Base-by-base conservation (phyloP, 2,113 vertebrate species). In the Chionis minor region DNA sequence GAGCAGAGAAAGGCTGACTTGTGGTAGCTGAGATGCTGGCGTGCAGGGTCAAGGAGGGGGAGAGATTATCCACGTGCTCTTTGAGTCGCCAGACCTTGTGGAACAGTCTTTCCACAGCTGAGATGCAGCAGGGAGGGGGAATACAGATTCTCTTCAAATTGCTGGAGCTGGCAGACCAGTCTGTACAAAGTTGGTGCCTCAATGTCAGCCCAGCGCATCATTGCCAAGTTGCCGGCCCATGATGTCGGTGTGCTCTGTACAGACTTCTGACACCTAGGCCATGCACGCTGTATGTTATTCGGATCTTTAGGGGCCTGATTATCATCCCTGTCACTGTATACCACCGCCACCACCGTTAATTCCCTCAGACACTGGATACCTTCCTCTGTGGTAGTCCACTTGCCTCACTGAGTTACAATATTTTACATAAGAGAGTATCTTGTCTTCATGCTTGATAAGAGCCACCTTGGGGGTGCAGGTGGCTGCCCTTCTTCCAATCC, bases 181-280 rank as follows among this genome's bases (percentile, higher is more conserved):
- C 70, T 38, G 16, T 44, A 47, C 33, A 38, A 52, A 58, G 58
- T 10, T 42, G 18, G 35, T 67, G 38, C 28, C 38, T 56, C 3
- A 5, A 6, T 23, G 22, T 69, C 20, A 81, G 54, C 16, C 42
- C 24, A 30, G 20, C 45, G 35, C 35, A 42, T 51, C n/a, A 28
- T 20, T 49, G 59, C 27, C 24, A 49, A n/a, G n/a, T 6, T 84
- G n/a, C 73, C 71, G 28, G 35, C 1, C 3, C 32, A 14, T 1
- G 8, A 84, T 3, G 8, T 40, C 5, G 0, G 8, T 42, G 19
- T 1, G 2, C 14, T 62, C 47, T 30, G 24, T 40, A 62, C 28
- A 71, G 52, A 66, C 9, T 70, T 61, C 44, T 77, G 58, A 47
- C 47, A 42, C 24, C n/a, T 26, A 62, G 35, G 22, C 16, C 2